A percentile compares a stretch with the other conserved stretches of the same genome.
These are phyloP conservation scores for Apaloderma vittatum DNA, from an alignment of 2,113 vertebrate genomes.

Conservation along the genomic window DNA sequence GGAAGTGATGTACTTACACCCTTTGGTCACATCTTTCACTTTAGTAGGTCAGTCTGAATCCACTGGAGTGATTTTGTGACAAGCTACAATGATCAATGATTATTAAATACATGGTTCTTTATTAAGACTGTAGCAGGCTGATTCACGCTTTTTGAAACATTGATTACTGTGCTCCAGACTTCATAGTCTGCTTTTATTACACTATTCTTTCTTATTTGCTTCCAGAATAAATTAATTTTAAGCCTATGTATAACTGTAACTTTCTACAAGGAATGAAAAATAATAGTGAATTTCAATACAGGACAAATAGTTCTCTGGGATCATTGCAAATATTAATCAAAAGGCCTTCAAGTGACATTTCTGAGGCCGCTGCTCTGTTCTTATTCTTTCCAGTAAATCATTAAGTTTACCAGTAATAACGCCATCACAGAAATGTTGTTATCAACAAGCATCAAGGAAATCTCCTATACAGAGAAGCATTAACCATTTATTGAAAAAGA, in stretches of 20 bases:
- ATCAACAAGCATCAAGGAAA: constrained; percentile 10
- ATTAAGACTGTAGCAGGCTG: background rate
- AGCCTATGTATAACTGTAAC: background rate
- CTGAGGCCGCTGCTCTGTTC: constrained; percentile 41
- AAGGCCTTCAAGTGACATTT: constrained; percentile 45
- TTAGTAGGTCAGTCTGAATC: background rate
- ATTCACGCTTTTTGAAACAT: background rate
- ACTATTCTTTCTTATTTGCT: background rate
- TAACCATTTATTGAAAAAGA: background rate
- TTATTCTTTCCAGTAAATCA: constrained; percentile 34
- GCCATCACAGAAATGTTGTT: background rate
- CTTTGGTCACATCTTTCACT: background rate
- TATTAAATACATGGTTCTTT: background rate
- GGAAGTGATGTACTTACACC: background rate
- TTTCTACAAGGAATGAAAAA: background rate
- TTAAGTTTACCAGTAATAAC: background rate
- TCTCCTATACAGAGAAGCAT: background rate
- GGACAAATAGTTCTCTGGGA: background rate
- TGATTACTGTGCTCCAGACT: background rate
- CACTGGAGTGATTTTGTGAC: background rate
- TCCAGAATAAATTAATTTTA: background rate
- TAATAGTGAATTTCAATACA: background rate
- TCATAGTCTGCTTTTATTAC: background rate
- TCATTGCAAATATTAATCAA: constrained; percentile 26
- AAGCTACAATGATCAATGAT: background rate